Percentiles rank a stretch among this genome's conserved stretches.
phyloP scores from a whole-genome alignment of 2,113 vertebrate genomes.

The Fukomys damarensis region DNA sequence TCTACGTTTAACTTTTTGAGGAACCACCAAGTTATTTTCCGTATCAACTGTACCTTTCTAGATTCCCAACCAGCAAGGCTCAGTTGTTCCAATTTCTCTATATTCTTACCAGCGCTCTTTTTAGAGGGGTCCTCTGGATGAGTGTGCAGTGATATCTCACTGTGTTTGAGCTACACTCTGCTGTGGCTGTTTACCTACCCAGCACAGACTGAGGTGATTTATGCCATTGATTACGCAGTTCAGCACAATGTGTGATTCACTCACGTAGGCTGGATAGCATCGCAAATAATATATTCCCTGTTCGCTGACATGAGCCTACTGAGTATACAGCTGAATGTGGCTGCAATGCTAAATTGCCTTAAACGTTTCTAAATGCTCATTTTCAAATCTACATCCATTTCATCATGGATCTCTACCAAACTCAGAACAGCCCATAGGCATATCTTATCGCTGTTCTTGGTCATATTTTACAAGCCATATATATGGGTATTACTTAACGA shows the following conservation, averaged over 20 bases:
- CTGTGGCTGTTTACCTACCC: background rate
- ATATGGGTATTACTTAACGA: background rate
- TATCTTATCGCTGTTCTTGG: background rate
- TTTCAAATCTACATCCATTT: conserved; percentile 31
- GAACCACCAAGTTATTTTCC: background rate
- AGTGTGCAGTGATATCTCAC: background rate
- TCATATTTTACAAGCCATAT: background rate
- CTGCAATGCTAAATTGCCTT: background rate
- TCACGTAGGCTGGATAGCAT: background rate
- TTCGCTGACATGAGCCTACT: background rate
- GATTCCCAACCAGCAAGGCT: background rate
- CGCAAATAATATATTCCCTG: background rate
- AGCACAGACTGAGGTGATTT: background rate
- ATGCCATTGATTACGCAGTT: background rate
- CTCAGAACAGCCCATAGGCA: background rate
- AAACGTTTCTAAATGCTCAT: background rate
- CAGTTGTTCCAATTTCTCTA: background rate
- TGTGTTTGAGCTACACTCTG: conserved; percentile 22
- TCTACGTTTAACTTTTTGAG: background rate
- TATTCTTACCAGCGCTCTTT: background rate
- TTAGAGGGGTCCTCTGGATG: background rate
- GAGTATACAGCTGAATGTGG: background rate
- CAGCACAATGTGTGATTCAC: background rate
- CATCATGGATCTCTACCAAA: background rate
- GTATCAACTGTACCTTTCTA: background rate